phyloP scores from a whole-genome alignment of 2,888 invertebrate species.

The Hipparchia semele region DNA sequence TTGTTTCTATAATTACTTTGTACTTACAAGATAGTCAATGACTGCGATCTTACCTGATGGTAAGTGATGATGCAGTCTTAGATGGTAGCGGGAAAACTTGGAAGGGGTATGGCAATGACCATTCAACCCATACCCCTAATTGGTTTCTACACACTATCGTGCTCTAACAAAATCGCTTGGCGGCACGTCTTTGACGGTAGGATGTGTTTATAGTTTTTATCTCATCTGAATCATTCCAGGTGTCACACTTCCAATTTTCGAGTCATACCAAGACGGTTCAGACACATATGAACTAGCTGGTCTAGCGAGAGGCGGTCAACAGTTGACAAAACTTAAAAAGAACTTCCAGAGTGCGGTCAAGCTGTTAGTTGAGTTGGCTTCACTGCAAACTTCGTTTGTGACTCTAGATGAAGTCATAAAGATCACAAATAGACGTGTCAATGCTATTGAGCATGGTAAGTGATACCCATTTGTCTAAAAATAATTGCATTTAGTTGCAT shows the following conservation, averaged over 20 bases:
- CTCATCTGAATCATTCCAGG: slow-evolving; percentile 75
- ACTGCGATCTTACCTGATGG: too few species aligned
- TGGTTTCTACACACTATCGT: too few species aligned
- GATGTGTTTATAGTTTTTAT: neutral
- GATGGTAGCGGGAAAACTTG: too few species aligned
- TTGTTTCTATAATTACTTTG: too few species aligned
- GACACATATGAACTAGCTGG: slow-evolving; percentile 99
- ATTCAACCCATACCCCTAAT: too few species aligned
- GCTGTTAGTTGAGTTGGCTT: slow-evolving; percentile 97
- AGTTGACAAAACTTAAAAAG: slow-evolving; percentile 97
- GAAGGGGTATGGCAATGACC: too few species aligned
- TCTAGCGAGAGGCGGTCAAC: slow-evolving; percentile 98
- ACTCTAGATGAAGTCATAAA: slow-evolving; percentile 99
- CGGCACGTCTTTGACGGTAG: too few species aligned
- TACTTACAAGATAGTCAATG: too few species aligned
- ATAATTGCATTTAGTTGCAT: neutral
- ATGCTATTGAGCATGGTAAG: slow-evolving; percentile 98
- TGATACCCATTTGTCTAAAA: neutral
- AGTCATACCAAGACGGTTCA: slow-evolving; percentile 96
- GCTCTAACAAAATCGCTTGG: too few species aligned
- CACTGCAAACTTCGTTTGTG: slow-evolving; percentile 98
- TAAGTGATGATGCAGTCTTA: too few species aligned
- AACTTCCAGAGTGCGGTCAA: slow-evolving; percentile 98
- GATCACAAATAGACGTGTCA: slow-evolving; percentile 99
- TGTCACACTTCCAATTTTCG: slow-evolving; percentile 97